These are phyloP conservation scores for Drosophila nannoptera DNA, from an alignment of 1,140 invertebrate species.

Conservation along the genomic window DNA sequence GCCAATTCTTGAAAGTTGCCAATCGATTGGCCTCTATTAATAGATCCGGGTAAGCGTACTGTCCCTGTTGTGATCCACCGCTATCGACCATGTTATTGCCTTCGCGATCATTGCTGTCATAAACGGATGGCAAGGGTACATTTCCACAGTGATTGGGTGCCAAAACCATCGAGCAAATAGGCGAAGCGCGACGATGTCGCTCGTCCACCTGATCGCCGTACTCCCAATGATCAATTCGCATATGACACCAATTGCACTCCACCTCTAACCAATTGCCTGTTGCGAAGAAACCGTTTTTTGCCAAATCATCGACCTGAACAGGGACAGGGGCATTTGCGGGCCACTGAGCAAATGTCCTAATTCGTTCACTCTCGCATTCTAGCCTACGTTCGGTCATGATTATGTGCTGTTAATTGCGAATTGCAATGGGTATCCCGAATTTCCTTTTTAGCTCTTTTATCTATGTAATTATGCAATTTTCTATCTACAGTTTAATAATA, in stretches of 20 bases:
- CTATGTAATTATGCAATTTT: constrained; percentile 45
- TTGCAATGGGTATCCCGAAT: not conserved
- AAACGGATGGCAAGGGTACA: constrained; percentile 78
- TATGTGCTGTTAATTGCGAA: not conserved
- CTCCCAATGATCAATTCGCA: constrained; percentile 87
- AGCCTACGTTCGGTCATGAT: constrained; percentile 54
- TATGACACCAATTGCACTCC: constrained; percentile 87
- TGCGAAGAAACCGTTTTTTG: constrained; percentile 91
- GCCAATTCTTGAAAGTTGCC: constrained; percentile 84
- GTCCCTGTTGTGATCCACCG: constrained; percentile 5
- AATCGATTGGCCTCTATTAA: constrained; percentile 69
- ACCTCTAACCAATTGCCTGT: constrained; percentile 84
- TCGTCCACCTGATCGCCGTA: constrained; percentile 83
- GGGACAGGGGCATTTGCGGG: constrained; percentile 83
- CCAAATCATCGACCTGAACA: constrained; percentile 83
- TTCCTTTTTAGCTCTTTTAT: constrained; percentile 15
- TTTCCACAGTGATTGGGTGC: constrained; percentile 83
- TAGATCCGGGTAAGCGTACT: constrained; percentile 55
- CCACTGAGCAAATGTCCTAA: constrained; percentile 85
- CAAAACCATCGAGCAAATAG: constrained; percentile 86
- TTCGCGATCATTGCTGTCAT: constrained; percentile 39
- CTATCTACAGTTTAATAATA: constrained; percentile 27
- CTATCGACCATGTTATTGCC: constrained; percentile 54
- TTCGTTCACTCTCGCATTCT: constrained; percentile 82
- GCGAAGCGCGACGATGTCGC: constrained; percentile 80